Conservation (phyloP, 2,888 invertebrate genomes). For the Chymomyza fuscimana region DNA sequence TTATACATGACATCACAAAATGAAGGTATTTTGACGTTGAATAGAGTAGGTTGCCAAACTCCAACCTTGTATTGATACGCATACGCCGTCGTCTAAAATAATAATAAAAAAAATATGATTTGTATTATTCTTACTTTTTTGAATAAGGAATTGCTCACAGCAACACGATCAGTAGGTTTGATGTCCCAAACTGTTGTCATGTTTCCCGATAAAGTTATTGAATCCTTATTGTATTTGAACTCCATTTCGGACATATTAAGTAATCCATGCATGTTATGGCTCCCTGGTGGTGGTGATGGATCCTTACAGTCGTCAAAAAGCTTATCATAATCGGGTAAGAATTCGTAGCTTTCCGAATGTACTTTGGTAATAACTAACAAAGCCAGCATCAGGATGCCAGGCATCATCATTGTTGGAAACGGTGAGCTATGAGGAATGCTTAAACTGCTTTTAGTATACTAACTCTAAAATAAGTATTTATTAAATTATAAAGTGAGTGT, state of each 20-base stretch:
- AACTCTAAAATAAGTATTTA: too few species aligned
- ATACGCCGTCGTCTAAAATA: too few species aligned
- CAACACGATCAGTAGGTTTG: not conserved
- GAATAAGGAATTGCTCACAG: not conserved
- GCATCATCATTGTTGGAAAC: too few species aligned
- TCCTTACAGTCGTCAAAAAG: not conserved
- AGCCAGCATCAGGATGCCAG: not conserved
- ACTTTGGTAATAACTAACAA: not conserved
- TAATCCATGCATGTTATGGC: not conserved
- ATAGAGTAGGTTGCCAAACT: not conserved
- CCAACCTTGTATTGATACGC: not conserved
- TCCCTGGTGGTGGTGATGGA: too few species aligned
- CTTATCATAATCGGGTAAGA: not conserved
- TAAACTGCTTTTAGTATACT: too few species aligned
- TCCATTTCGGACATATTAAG: not conserved
- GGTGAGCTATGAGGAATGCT: too few species aligned
- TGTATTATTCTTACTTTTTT: too few species aligned
- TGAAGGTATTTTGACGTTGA: not conserved
- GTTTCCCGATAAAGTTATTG: not conserved
- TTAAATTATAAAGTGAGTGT: too few species aligned
- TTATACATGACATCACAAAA: not conserved
- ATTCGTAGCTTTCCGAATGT: not conserved
- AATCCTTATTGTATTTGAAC: not conserved
- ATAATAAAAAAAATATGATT: too few species aligned
- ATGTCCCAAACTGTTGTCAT: not conserved